Base-by-base conservation (phyloP, 2,113 vertebrate genomes). In the Dolichallabes microphthalmus region DNA sequence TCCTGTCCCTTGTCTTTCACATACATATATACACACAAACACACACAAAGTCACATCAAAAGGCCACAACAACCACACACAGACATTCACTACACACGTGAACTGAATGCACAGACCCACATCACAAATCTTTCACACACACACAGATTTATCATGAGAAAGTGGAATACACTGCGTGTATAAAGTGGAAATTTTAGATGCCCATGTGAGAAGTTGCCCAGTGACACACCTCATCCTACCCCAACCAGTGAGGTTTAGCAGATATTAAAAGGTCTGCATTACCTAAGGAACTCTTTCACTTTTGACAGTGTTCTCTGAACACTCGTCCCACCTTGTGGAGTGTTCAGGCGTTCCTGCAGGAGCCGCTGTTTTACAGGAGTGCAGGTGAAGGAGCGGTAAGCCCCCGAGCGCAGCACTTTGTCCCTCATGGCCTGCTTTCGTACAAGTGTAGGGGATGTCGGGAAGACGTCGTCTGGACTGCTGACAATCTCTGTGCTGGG, bases 401-500 rank as follows among this genome's bases (percentile, higher is more conserved):
- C 98, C 19, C 97, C 98, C 0, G 97, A 98, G 86, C 96, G 94
- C 87, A 99, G 93, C 17, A 91, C 95, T 89, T 99, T 99, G 90
- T 94, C 96, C 83, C 97, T 96, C 9, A 99, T 99, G 57, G 95
- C 98, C 87, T 96, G 97, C 92, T 98, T 98, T 60, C 98, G 96
- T 86, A 97, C 95, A 91, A 99, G 91, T 0, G 97, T 96, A 0
- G 97, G 96, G 0, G 96, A 97, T 85, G 95, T 96, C 60, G 94
- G 92, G 9, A 92, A 95, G 45, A 95, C 95, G 8, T 97, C 96
- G 0, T 95, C 94, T 66, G 92, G 91, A 87, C 87, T 88, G 91
- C 83, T 90, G 5, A 20, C 83, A 32, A 25, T 83, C 4, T 93
- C 90, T 0, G 88, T 73, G 0, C 32, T 87, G 2, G 88, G 74